Evolutionary conservation across 2,113 vertebrate genomes (phyloP).

Genomic region (Nothobranchius furzeri): DNA sequence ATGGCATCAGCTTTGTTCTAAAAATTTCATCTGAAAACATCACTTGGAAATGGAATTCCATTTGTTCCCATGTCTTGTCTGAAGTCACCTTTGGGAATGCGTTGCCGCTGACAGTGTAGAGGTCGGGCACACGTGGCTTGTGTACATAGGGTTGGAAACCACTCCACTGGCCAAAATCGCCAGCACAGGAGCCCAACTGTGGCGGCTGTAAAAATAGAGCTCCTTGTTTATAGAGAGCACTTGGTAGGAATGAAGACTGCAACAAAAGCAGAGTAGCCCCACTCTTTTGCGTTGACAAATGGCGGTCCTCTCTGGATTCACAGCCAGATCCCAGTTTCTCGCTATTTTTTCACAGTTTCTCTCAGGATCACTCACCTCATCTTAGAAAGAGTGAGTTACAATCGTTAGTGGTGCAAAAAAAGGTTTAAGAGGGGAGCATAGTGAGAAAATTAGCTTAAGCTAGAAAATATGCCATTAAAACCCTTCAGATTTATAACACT

Average conservation of each 20-base stretch:
- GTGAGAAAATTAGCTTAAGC: slow-evolving; percentile 22
- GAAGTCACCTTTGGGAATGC: slow-evolving; percentile 53
- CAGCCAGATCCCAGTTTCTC: slow-evolving; percentile 60
- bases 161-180: slow-evolving; percentile 43
- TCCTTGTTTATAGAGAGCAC: slow-evolving; percentile 60
- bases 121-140: slow-evolving; percentile 44
- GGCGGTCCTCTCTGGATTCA: slow-evolving; percentile 30
- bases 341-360: slow-evolving; percentile 50
- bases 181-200: slow-evolving; percentile 49
- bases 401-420: slow-evolving; percentile 12
- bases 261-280: slow-evolving; percentile 55
- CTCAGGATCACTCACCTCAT: slow-evolving; percentile 16
- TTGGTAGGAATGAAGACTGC: slow-evolving; percentile 69
- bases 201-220: slow-evolving; percentile 70
- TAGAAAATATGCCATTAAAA: slow-evolving; percentile 21
- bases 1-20: slow-evolving; percentile 27
- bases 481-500: slow-evolving; percentile 20
- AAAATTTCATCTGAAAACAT: slow-evolving; percentile 26
- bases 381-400: slow-evolving; percentile 21
- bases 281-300: slow-evolving; percentile 43
- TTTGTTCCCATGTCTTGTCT: slow-evolving; percentile 47
- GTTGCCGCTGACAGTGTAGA: slow-evolving; percentile 42
- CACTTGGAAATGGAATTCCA: slow-evolving; percentile 35
- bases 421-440: slow-evolving; percentile 7
- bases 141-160: slow-evolving; percentile 25